Evolutionary conservation across 1,140 invertebrate genomes (phyloP).

Genomic region (Euglossa dilemma): DNA sequence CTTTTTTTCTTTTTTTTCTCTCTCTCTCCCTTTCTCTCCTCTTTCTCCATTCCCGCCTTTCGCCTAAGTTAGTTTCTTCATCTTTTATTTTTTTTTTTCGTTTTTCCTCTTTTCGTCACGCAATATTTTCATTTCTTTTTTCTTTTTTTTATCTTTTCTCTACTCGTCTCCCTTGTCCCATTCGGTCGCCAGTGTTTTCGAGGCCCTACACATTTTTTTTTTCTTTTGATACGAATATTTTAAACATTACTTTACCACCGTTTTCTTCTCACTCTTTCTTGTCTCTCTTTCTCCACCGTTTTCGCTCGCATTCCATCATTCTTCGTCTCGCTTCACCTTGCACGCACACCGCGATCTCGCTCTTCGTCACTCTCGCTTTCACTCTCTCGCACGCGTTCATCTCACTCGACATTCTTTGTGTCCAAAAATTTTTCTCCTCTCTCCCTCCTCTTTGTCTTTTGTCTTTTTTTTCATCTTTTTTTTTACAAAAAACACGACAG

Average conservation of each 20-base stretch:
- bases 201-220: conserved; percentile 80
- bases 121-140: conserved; percentile 22
- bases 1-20: conserved; percentile 49
- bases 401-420: conserved; percentile 65
- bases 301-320: conserved; percentile 39
- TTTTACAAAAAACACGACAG: conserved; percentile 77
- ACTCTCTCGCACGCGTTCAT: conserved; percentile 40
- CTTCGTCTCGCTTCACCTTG: neutral
- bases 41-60: conserved; percentile 27
- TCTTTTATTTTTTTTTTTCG: conserved; percentile 63
- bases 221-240: conserved; percentile 82
- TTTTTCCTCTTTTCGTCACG: conserved; percentile 54
- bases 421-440: conserved; percentile 69
- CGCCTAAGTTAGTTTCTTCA: conserved; percentile 49
- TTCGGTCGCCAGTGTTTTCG: conserved; percentile 79
- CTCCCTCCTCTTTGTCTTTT: too few species aligned
- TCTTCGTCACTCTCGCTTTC: neutral
- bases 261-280: conserved; percentile 49
- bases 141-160: conserved; percentile 43
- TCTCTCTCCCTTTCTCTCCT: conserved; percentile 64
- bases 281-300: conserved; percentile 38
- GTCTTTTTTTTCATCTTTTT: too few species aligned
- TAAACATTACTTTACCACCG: conserved; percentile 80
- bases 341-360: conserved; percentile 33
- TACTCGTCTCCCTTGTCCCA: conserved; percentile 61